Percentiles rank a stretch among this genome's conserved stretches.
Conservation (phyloP, 2,888 invertebrate species). For the Conops quadrifasciatus region DNA sequence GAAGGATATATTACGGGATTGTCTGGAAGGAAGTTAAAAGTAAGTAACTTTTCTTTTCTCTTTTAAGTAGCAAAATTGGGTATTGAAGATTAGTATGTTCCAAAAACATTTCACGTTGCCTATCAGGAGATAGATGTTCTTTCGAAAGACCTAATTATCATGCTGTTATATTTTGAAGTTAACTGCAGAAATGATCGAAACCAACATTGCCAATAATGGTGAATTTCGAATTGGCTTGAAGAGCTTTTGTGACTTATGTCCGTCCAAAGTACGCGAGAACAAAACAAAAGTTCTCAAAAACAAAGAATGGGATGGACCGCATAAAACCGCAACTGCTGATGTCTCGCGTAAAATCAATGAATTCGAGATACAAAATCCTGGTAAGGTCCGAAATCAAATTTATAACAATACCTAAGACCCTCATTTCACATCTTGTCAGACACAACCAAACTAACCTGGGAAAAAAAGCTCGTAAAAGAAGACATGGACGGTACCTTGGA, state of each 20-base stretch:
- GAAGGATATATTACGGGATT: constrained; percentile 84
- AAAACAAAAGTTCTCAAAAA: constrained; percentile 81
- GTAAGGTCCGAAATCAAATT: constrained; percentile 54
- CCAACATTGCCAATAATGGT: constrained; percentile 79
- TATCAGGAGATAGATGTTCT: too few species aligned
- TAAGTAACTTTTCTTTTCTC: constrained; percentile 58
- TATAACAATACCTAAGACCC: background rate
- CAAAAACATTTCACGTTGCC: too few species aligned
- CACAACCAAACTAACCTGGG: constrained; percentile 68
- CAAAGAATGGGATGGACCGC: constrained; percentile 84
- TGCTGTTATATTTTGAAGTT: constrained; percentile 44
- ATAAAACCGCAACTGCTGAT: constrained; percentile 81
- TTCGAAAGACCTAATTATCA: too few species aligned
- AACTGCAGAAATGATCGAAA: constrained; percentile 56
- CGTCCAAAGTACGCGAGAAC: constrained; percentile 82
- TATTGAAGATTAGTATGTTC: background rate
- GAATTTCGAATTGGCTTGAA: constrained; percentile 89
- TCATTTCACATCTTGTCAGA: constrained; percentile 50
- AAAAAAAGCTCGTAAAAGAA: constrained; percentile 86
- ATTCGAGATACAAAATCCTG: constrained; percentile 75
- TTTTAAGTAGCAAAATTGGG: background rate
- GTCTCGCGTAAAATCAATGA: constrained; percentile 78
- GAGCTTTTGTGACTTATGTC: constrained; percentile 86
- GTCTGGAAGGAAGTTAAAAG: constrained; percentile 88
- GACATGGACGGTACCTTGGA: constrained; percentile 89